Evolutionary conservation across 2,797 vertebrate genomes (phyloP), one percentile per base, ranked within the genome.

Genomic region (Premnoplex brunnescens): DNA sequence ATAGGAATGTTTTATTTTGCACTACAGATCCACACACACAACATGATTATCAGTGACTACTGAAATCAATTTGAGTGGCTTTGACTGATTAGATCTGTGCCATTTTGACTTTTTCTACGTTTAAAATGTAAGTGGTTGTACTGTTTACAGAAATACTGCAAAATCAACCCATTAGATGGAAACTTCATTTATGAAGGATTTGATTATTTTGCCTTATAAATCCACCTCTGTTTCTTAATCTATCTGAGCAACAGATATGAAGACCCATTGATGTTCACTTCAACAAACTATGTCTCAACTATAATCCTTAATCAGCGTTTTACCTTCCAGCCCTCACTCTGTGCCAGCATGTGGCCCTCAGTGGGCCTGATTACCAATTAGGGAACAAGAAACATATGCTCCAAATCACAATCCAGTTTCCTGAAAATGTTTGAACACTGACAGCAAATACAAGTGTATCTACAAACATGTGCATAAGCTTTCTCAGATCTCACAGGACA

Each of bases 401-500:
- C 77, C 71, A 96, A 96, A 97, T 97, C 91, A 89, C 89, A 95
- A 93, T 93, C 94, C 86, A 95, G 90, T 96, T 96, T 96, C 95
- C 84, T 94, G 81, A 91, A 97, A 97, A 86, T 88, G 79, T 96
- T 97, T 97, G 85, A 98, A 97, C 80, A 79, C 67, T 96, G 94
- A 96, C 93, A 96, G 91, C 72, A 97, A 97, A 97, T 91, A 96
- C 3, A 44, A 91, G 85, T 94, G 79, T 89, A 88, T 93, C 88
- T 94, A 95, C 80, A 96, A 97, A 96, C 94, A 75, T 96, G 91
- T 95, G 79, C 95, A 93, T 91, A 96, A 94, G 94, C 69, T 80
- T 89, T 91, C 87, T 93, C 79, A 94, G 94, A 49, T 85, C 95
- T 96, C 91, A 93, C 76, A 88, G 46, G 90, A 89, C 85, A 89